phyloP scores from a whole-genome alignment of 2,113 vertebrate genomes.

The Chaetodon auriga region DNA sequence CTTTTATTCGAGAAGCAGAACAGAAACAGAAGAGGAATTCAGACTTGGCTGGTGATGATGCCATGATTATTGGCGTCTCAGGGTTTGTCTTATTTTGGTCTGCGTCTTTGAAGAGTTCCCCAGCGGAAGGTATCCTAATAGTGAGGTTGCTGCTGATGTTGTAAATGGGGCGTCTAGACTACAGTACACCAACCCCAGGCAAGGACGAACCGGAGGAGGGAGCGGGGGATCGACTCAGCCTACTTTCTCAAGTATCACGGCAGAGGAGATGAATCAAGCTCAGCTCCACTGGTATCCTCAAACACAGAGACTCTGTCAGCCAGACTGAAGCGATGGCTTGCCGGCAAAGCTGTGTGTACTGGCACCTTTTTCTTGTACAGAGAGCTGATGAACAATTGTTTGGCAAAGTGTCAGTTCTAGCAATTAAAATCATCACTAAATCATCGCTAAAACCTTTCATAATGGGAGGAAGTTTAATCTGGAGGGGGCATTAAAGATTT shows the following conservation, averaged over 20 bases:
- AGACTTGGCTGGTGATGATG: slow-evolving; percentile 6
- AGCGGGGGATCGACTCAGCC: slow-evolving; percentile 60
- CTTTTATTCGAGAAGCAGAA: background rate
- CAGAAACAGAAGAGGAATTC: slow-evolving; percentile 29
- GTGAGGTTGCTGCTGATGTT: slow-evolving; percentile 46
- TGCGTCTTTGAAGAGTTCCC: slow-evolving; percentile 44
- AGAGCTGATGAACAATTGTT: slow-evolving; percentile 41
- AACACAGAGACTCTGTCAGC: slow-evolving; percentile 44
- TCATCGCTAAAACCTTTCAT: slow-evolving; percentile 16
- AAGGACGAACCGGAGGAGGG: slow-evolving; percentile 65
- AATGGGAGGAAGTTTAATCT: slow-evolving; percentile 1
- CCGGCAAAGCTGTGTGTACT: slow-evolving; percentile 25
- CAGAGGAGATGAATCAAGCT: slow-evolving; percentile 57
- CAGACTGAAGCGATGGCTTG: slow-evolving; percentile 35
- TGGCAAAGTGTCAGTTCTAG: slow-evolving; percentile 11
- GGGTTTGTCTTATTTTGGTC: slow-evolving; percentile 36
- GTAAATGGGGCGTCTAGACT: slow-evolving; percentile 67
- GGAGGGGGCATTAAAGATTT: too few species aligned
- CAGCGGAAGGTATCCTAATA: slow-evolving; percentile 38
- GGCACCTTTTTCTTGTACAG: background rate
- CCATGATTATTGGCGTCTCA: slow-evolving; percentile 29
- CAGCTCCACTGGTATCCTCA: slow-evolving; percentile 34
- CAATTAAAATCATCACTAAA: slow-evolving; percentile 32
- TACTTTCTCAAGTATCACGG: slow-evolving; percentile 67
- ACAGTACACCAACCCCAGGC: slow-evolving; percentile 55